Conservation (phyloP, 2,797 vertebrate species). For the Semaprochilodus insignis region DNA sequence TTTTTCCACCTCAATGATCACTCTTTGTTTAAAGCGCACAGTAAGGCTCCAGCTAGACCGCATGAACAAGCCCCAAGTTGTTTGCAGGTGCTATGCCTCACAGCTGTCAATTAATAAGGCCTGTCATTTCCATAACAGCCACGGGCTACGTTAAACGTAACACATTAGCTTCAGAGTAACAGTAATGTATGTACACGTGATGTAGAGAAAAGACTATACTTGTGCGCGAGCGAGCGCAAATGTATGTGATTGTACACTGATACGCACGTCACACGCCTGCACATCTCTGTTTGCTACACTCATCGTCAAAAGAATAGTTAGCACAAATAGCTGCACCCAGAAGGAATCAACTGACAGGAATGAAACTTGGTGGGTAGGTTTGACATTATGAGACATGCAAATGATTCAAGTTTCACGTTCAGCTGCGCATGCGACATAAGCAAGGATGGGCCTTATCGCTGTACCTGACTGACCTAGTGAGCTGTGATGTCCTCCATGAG, state of each 20-base stretch:
- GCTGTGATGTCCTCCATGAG: too few species aligned
- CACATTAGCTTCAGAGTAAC: constrained; percentile 71
- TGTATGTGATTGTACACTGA: constrained; percentile 47
- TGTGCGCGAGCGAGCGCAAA: constrained; percentile 45
- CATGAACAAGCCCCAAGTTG: constrained; percentile 86
- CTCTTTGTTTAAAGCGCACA: constrained; percentile 86
- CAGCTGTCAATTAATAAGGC: constrained; percentile 85
- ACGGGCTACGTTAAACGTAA: constrained; percentile 78
- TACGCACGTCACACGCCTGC: background rate
- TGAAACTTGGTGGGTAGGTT: too few species aligned
- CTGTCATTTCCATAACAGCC: constrained; percentile 86
- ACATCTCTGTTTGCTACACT: background rate
- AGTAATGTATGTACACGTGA: constrained; percentile 39
- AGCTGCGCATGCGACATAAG: too few species aligned
- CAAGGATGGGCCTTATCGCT: too few species aligned
- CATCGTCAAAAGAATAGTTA: background rate
- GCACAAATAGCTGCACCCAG: too few species aligned
- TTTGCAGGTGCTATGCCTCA: constrained; percentile 87
- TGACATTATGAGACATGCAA: too few species aligned
- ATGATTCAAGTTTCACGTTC: too few species aligned
- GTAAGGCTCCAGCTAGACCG: constrained; percentile 85
- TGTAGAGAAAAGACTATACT: background rate
- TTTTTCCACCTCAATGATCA: constrained; percentile 80
- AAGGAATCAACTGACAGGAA: too few species aligned
- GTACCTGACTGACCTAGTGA: too few species aligned